Percentiles rank a stretch among this genome's conserved stretches.
Evolutionary conservation across 2,113 vertebrate genomes (phyloP).

Genomic region (Paedocypris sp.): DNA sequence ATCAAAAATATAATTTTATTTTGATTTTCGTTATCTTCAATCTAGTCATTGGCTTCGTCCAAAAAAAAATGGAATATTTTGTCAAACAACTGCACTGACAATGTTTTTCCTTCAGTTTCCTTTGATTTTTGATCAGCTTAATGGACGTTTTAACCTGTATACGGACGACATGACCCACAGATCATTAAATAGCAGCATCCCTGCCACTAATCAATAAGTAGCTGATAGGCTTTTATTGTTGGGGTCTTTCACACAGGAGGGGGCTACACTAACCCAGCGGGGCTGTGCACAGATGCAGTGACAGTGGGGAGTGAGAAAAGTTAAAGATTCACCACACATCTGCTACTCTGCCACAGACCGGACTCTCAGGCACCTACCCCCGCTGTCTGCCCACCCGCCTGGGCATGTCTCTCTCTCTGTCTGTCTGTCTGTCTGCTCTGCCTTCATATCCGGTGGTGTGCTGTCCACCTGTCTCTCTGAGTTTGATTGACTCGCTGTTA

Average conservation of each 20-base stretch:
- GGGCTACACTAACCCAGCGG: slow-evolving; percentile 42
- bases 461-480: slow-evolving; percentile 31
- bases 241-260: slow-evolving; percentile 37
- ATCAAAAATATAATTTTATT: no score
- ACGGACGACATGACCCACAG: slow-evolving; percentile 55
- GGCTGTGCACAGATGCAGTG: slow-evolving; percentile 56
- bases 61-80: no score
- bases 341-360: slow-evolving; percentile 47
- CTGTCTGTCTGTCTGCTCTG: slow-evolving; percentile 43
- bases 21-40: no score
- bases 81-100: no score
- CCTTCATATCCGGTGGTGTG: slow-evolving; percentile 40
- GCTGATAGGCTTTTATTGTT: slow-evolving; percentile 50
- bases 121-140: neutral
- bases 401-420: slow-evolving; percentile 36
- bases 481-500: slow-evolving; percentile 12
- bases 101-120: no score
- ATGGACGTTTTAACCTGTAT: slow-evolving; percentile 45
- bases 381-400: slow-evolving; percentile 38
- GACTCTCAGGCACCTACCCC: slow-evolving; percentile 44
- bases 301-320: slow-evolving; percentile 51
- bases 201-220: slow-evolving; percentile 61
- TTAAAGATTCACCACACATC: slow-evolving; percentile 71
- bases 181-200: slow-evolving; percentile 55
- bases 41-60: no score